Evolutionary conservation across 2,888 invertebrate species (phyloP).

Genomic region (Dasypolia templi): DNA sequence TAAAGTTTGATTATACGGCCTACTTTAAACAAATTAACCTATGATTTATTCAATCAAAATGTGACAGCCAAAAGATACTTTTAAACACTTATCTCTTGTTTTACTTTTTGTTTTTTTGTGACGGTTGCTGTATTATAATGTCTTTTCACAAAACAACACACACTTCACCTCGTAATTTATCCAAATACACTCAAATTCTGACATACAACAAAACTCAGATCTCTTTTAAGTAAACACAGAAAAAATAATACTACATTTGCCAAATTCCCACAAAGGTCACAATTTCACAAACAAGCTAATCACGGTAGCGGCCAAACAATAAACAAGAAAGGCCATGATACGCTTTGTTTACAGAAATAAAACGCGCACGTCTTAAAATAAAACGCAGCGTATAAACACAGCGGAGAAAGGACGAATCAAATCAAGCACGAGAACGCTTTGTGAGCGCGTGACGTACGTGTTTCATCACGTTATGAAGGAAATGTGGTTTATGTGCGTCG

Average conservation of each 20-base stretch:
- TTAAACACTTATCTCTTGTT: neutral
- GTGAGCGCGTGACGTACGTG: constrained; percentile 33
- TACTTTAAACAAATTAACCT: neutral
- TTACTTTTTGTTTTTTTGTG: neutral
- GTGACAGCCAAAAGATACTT: neutral
- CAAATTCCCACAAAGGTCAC: constrained; percentile 41
- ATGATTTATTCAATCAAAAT: neutral
- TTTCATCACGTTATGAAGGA: constrained; percentile 27
- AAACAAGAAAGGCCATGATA: constrained; percentile 50
- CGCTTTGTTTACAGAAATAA: constrained; percentile 65
- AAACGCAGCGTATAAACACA: constrained; percentile 47
- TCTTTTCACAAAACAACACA: neutral
- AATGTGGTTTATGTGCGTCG: constrained; percentile 28
- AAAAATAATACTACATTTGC: constrained; percentile 17
- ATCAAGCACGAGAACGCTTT: constrained; percentile 50
- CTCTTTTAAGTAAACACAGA: neutral
- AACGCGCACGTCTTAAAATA: constrained; percentile 62
- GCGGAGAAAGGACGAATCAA: constrained; percentile 60
- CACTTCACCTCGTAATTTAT: neutral
- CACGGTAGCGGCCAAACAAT: constrained; percentile 49
- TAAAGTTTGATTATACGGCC: neutral
- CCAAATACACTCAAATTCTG: neutral
- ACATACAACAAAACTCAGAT: neutral
- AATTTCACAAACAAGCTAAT: constrained; percentile 41
- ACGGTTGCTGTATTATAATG: no score